Base-by-base conservation (phyloP, 2,888 invertebrate species). In the Patella pellucida region DNA sequence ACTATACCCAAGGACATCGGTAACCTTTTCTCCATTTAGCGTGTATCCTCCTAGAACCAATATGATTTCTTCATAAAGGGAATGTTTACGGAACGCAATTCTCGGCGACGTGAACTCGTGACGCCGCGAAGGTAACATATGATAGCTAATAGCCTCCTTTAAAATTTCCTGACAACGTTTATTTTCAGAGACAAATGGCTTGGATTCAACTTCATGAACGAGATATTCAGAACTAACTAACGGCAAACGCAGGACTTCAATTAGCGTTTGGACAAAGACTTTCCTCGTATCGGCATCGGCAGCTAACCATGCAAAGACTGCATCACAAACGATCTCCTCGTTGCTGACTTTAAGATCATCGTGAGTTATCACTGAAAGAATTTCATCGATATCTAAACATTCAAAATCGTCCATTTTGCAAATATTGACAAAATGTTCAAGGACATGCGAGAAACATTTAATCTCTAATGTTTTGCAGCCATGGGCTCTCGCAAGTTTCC, bases 281-380 rank as follows among this genome's bases (percentile, higher is more conserved):
- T 91, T 92, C n/a, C 85, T 74, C 4, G 41, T 74, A 41, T 92
- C 89, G 77, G 93, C 93, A 82, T 93, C 92, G 84, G 94, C 94
- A 23, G 94, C 91, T 14, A 85, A 83, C 95, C 96, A 96, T 71
- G 92, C 92, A 88, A 94, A 93, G 27, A 95, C 92, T 4, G 95
- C 94, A 88, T 95, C 94, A 89, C 95, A 95, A 56, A 95, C 95
- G 72, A 93, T 92, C 90, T 95, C 96, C 89, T 97, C 97, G 86
- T 95, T 96, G 84, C 95, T 95, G 0, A 96, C 96, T 89, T 97
- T 96, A 52, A 97, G 91, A 87, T 96, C 95, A 87, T 97, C 96
- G 73, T 89, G 94, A 69, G 95, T 94, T 79, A 97, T 94, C 72
- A 97, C 94, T 75, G 93, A 93, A 78, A 94, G 93, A 52, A 97